Base-by-base conservation (phyloP, 1,140 invertebrate genomes). In the Stegodyphus dumicola region DNA sequence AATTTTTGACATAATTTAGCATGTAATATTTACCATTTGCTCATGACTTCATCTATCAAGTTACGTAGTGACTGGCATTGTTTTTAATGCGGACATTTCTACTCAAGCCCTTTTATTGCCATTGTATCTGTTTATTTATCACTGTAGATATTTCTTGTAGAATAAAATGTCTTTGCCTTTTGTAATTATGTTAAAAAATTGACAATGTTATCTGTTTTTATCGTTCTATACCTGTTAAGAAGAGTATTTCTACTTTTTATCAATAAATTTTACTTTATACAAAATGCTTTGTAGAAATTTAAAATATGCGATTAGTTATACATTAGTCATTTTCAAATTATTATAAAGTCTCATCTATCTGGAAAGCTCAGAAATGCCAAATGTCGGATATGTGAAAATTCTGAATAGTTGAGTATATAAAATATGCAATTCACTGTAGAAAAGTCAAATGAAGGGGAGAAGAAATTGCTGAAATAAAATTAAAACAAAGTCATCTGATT, bases 101-200 rank as follows among this genome's bases (percentile, higher is more conserved):
- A 73, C 69, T n/a, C 48, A 15, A 70, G 69, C 67, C 73, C 69
- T 81, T 81, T 81, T 75, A 51, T 51, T 66, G 56, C 54, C 51
- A 75, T 75, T 56, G 13, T 75, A 11, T 60, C 9, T 75, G 71
- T 83, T 75, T 66, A 33, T 83, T 83, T 83, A 75, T 73, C 70
- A 33, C 33, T 83, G 80, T 83, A 83, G 80, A 83, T 83, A 83
- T 33, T 83, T 17, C 64, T 48, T 17, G 73, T 52, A 52, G 73
- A 81, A 64, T 17, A 48, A 52, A 67, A 18, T 13, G 48, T 56
- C 9, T 6, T 48, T 60, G n/a, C 33, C n/a, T 76, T n/a, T n/a
- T 48, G 49, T 52, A 9, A 60, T 17, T 33, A 13, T 74, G 56
- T 76, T 7, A 33, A 33, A 33, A 33, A 33, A 33, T 33, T 33